Conservation (phyloP, 2,797 vertebrate genomes). For the Acanthis flammea region DNA sequence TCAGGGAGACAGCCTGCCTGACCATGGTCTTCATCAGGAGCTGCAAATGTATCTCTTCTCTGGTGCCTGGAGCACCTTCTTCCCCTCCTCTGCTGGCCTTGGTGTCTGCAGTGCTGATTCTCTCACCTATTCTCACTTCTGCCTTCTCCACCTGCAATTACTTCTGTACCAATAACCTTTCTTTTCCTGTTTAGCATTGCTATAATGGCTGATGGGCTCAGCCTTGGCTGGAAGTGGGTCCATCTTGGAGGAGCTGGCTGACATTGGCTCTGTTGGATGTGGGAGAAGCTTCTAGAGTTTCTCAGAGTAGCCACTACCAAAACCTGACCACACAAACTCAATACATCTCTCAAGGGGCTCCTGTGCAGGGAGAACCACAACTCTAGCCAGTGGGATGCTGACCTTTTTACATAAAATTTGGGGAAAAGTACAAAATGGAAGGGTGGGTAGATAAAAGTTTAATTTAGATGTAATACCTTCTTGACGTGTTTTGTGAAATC, state of each 20-base stretch:
- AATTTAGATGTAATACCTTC: neutral
- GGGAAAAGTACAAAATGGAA: neutral
- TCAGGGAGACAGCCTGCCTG: neutral
- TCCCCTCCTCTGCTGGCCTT: neutral
- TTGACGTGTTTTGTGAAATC: neutral
- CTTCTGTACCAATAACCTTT: neutral
- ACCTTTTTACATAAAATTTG: neutral
- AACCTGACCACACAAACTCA: neutral
- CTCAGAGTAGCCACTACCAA: neutral
- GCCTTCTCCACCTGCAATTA: neutral
- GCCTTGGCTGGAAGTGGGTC: neutral
- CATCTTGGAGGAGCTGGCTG: neutral
- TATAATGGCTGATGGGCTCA: neutral
- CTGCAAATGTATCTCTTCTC: neutral
- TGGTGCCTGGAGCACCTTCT: neutral
- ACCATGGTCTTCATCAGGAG: neutral
- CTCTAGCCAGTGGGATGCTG: fast-evolving
- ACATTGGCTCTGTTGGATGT: neutral
- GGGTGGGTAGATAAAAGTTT: neutral
- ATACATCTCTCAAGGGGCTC: neutral
- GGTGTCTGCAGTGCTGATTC: neutral
- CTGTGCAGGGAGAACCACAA: neutral
- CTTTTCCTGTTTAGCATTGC: neutral
- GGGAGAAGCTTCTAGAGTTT: neutral
- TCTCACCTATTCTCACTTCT: neutral